phyloP scores from a whole-genome alignment of 2,888 invertebrate genomes.

The Philaethria dido region DNA sequence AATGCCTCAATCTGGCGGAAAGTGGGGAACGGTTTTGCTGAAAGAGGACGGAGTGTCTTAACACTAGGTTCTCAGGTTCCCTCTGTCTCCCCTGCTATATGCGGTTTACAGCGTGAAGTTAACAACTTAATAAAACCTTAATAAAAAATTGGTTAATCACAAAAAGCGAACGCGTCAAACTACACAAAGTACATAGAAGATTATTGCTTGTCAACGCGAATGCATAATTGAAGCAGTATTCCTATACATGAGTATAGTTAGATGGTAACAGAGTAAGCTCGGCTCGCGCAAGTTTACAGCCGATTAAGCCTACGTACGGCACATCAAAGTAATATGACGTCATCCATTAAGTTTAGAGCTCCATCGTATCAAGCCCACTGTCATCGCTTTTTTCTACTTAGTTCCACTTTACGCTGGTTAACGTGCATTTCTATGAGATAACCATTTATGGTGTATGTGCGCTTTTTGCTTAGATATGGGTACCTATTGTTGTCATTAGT shows the following conservation, averaged over 20 bases:
- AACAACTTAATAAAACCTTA: not conserved
- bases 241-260: too few relatives aligned
- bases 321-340: conserved; percentile 44
- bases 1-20: too few relatives aligned
- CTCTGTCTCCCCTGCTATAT: too few relatives aligned
- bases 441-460: not conserved
- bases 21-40: too few relatives aligned
- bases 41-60: too few relatives aligned
- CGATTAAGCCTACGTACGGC: conserved; percentile 38
- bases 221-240: conserved; percentile 40
- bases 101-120: too few relatives aligned
- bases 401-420: conserved; percentile 9
- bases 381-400: conserved; percentile 7
- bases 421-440: not conserved
- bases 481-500: not conserved
- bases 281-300: conserved; percentile 35
- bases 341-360: conserved; percentile 31
- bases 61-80: too few relatives aligned
- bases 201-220: conserved; percentile 37
- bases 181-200: conserved; percentile 20
- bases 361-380: conserved; percentile 21
- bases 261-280: conserved; percentile 29
- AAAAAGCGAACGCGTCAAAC: conserved; percentile 13
- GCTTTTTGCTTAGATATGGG: conserved; percentile 4
- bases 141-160: not conserved